Evolutionary conservation across 2,113 vertebrate genomes (phyloP), one percentile per base, ranked within the genome.

Genomic region (Notiomystis cincta): DNA sequence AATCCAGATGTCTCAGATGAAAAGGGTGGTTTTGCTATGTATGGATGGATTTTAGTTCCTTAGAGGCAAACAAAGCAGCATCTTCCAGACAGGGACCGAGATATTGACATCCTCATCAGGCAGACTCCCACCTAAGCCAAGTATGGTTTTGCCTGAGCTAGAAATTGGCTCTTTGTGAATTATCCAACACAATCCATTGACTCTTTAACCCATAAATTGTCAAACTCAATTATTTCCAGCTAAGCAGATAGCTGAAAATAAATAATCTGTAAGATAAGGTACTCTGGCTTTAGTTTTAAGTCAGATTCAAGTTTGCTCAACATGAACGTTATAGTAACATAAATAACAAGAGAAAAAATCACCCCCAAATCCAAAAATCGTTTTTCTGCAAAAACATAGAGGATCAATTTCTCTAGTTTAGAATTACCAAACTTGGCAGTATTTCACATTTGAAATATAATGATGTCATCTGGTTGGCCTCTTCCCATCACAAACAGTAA

Each of bases 401-500:
- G 94, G 96, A 98, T 98, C 97, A 87, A 96, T 98, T 98, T 98
- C 96, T 98, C 75, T n/a, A 96, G 96, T 96, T 98, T 97, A 97
- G 93, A 96, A 97, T 98, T 98, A 97, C 97, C 96, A 95, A 94
- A 89, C 86, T 96, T 98, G 98, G 98, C 98, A 98, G 97, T 88
- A 95, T 95, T 96, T 98, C 97, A 89, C 90, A 97, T 97, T 95
- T 96, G 96, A 96, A 97, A 96, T 95, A 98, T 97, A 97, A 98
- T 98, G 98, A 98, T 98, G 98, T 98, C 98, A 98, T 98, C 96
- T 96, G 96, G 96, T 98, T 98, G 98, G 98, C 98, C 96, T 97
- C 96, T 97, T 97, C 98, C 98, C 98, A 98, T 96, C 70, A 42
- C 97, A 98, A 98, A 98, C 97, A 98, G 98, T 98, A 98, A 98